Conservation (phyloP, 2,888 invertebrate species). For the Nymphalis c-album region DNA sequence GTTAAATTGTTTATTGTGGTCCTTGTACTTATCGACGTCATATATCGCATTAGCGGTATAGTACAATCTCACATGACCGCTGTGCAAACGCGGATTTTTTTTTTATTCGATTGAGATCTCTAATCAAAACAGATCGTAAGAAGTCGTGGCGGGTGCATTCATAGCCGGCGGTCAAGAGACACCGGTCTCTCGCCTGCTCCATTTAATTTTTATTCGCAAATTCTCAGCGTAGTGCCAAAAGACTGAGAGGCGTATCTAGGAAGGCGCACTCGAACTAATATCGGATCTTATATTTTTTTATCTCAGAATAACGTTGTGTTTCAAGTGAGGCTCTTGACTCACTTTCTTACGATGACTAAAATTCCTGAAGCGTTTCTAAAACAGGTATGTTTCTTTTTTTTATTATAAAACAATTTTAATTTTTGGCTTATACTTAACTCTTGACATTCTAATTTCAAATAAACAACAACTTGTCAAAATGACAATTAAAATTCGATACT, state of each 20-base stretch:
- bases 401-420: neutral
- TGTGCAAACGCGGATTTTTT: slow-evolving; percentile 34
- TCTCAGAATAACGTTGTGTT: slow-evolving; percentile 1
- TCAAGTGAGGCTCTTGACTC: slow-evolving; percentile 11
- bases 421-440: too few relatives aligned
- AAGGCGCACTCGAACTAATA: slow-evolving; percentile 14
- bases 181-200: slow-evolving; percentile 43
- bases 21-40: slow-evolving; percentile 21
- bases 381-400: slow-evolving; percentile 51
- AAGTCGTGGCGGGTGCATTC: slow-evolving; percentile 48
- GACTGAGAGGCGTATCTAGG: slow-evolving; percentile 15
- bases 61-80: slow-evolving; percentile 53
- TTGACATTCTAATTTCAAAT: too few relatives aligned
- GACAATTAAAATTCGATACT: too few relatives aligned
- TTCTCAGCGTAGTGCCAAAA: slow-evolving; percentile 17
- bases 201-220: slow-evolving; percentile 27
- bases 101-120: slow-evolving; percentile 38
- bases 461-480: too few relatives aligned
- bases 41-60: slow-evolving; percentile 36
- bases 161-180: slow-evolving; percentile 44
- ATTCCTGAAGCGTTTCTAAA: slow-evolving; percentile 62
- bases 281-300: neutral
- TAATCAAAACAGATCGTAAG: slow-evolving; percentile 49
- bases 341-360: slow-evolving; percentile 47
- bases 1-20: slow-evolving; percentile 21